Base-by-base conservation (phyloP, 2,888 invertebrate genomes). In the Ametastegia equiseti region DNA sequence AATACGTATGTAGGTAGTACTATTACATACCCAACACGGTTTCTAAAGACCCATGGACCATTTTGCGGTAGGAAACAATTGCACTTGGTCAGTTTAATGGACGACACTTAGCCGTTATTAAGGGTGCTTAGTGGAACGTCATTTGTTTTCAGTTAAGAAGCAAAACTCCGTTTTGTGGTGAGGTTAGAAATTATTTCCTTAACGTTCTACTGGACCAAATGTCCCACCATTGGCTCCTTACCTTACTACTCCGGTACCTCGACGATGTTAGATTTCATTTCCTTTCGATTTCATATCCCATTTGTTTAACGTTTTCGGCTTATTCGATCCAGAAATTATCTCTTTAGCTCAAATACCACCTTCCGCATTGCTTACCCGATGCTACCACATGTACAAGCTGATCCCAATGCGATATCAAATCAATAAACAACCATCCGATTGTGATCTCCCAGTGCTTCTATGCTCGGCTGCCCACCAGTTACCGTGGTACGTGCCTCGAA, bases 401-500 rank as follows among this genome's bases (percentile, higher is more conserved):
- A 78, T 78, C 42, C 39, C 63, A 42, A 60, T 39, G 42, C 27
- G 78, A 78, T 78, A 78, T 60, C 78, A 63, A 60, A 78, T 78
- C 78, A 63, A 78, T 78, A 78, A 78, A 78, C 60, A 78, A 78
- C 60, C 42, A 78, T 78, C 42, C 60, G 78, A 78, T 78, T 42
- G 78, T 15, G 42, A 78, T 78, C 78, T 63, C 15, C n/a, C 15
- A 39, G 27, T 60, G 30, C 87, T 89, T 89, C 88, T 89, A 89
- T 89, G 89, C 89, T 86, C 86, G 88, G 87, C 89, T 86, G 88
- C 86, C 86, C 86, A 87, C 86, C 54, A 86, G 88, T 90, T 90
- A 90, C 89, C 89, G 90, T 86, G 86, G 89, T 89, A 90, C 90
- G 90, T 90, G 90, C 88, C 86, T 85, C 71, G 36, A 15, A 69